Evolutionary conservation across 2,888 invertebrate species (phyloP), one percentile per base, ranked within the genome.

Genomic region (Plusia festucae): DNA sequence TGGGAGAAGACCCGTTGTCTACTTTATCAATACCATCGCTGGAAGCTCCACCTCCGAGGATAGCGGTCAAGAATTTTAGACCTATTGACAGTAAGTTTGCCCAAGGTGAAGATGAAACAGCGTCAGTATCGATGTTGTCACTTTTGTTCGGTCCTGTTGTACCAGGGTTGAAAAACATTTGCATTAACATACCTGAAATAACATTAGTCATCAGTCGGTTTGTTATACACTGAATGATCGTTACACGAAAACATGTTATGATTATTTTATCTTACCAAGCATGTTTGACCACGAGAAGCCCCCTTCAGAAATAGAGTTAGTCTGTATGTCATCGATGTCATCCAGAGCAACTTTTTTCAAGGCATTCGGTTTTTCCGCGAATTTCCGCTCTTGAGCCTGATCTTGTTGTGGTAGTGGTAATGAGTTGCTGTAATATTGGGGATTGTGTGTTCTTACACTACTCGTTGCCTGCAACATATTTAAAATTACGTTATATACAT

Each of bases 221-320:
- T 60, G n/a, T 30, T 56, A 49, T n/a, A 27, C 18, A 60, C 15
- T 20, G 4, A 52, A 30, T 9, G 9, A 34, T n/a, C 15, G 22
- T n/a, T 7, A 30, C 11, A 32, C 20, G 15, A n/a, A 30, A 30
- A 24, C n/a, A n/a, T 40, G n/a, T 40, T n/a, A 0, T n/a, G n/a
- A 40, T 40, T 51, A 40, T 76, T 22, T 46, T 40, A 54, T 74
- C 85, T 84, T 88, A 96, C 97, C 97, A 82, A 98, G 93, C 96
- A 98, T 97, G 90, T 97, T 98, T 56, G 98, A 97, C 98, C 98
- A 98, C 20, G 98, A 97, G 90, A 98, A 98, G 62, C 98, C 97
- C 57, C 96, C 95, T 76, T 97, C 97, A 65, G 97, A 96, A 82
- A 98, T 97, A 77, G 97, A 97, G 92, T 98, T 98, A 72, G 97